phyloP scores from a whole-genome alignment of 2,888 invertebrate species.

The Diogma glabrata region DNA sequence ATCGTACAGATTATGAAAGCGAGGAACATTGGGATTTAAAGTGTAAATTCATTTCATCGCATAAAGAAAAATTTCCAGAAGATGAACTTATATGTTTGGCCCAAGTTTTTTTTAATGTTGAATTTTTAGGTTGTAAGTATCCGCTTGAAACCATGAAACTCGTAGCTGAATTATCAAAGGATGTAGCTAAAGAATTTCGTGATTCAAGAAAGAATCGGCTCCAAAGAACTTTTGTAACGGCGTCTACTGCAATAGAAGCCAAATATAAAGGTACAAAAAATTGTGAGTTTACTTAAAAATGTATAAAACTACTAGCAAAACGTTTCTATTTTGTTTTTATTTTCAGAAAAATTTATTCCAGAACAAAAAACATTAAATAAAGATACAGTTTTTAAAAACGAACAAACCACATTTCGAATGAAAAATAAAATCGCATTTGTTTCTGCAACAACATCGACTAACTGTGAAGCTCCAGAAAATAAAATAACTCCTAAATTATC shows the following conservation, averaged over 20 bases:
- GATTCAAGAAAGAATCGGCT: slow-evolving; percentile 48
- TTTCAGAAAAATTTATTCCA: too few species aligned
- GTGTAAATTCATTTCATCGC: slow-evolving; percentile 63
- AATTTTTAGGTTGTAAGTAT: slow-evolving; percentile 79
- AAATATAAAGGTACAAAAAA: slow-evolving; percentile 35
- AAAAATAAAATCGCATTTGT: too few species aligned
- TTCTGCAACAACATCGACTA: too few species aligned
- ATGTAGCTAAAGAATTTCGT: slow-evolving; percentile 61
- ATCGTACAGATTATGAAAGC: slow-evolving; percentile 70
- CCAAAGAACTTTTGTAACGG: slow-evolving; percentile 63
- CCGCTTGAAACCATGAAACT: slow-evolving; percentile 70
- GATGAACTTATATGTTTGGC: slow-evolving; percentile 77
- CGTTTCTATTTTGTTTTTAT: too few species aligned
- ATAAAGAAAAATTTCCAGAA: slow-evolving; percentile 64
- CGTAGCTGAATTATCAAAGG: slow-evolving; percentile 60
- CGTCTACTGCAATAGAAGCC: slow-evolving; percentile 55
- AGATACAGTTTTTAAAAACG: too few species aligned
- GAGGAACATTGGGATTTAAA: slow-evolving; percentile 85
- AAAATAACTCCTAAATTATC: too few species aligned
- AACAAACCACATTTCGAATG: too few species aligned
- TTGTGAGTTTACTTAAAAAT: slow-evolving; percentile 25
- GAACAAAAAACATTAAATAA: too few species aligned
- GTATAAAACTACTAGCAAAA: too few species aligned
- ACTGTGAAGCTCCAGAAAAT: too few species aligned
- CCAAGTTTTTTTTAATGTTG: slow-evolving; percentile 82